Base-by-base conservation (phyloP, 2,797 vertebrate genomes). In the Champsocephalus esox region DNA sequence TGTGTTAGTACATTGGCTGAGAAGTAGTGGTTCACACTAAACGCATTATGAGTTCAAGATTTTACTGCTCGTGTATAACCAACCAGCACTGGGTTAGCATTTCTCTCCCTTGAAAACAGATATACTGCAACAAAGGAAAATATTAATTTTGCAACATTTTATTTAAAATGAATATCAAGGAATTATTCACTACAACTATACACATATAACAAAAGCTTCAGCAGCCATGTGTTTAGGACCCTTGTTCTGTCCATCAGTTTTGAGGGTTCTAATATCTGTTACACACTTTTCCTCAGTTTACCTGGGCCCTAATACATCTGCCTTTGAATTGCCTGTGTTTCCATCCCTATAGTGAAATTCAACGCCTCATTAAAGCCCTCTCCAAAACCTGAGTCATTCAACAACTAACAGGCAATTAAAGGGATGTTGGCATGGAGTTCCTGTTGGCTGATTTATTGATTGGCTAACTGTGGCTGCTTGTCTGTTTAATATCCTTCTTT, bases 381-480 rank as follows among this genome's bases (percentile, higher is more conserved):
- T 61, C 83, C 82, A 74, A 84, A 88, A 82, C 60, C 73, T 85
- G 86, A 87, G 81, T 91, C 82, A 85, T 90, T 89, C 75, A 83
- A 70, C 24, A 77, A 85, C 85, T 87, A 90, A 86, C 79, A 88
- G 82, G 90, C 87, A 90, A 93, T 94, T 92, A 93, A 89, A 87
- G 71, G 66, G 78, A 84, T 73, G 75, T 55, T 89, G 89, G 79
- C 87, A 85, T 50, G 62, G 17, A 73, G 85, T 82, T 87, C 82
- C 75, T 82, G 84, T 90, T 88, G 87, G 79, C 83, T 82, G 68
- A 82, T 84, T 87, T 80, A 90, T 88, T 85, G 87, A 91, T 82
- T 86, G 85, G 70, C 75, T 76, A 49, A 55, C 78, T 79, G 59
- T 73, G 63, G 66, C 82, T 75, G 72, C 73, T 66, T 71, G 55